Base-by-base conservation (phyloP, 2,113 vertebrate genomes). In the Neodon shergylaensis region DNA sequence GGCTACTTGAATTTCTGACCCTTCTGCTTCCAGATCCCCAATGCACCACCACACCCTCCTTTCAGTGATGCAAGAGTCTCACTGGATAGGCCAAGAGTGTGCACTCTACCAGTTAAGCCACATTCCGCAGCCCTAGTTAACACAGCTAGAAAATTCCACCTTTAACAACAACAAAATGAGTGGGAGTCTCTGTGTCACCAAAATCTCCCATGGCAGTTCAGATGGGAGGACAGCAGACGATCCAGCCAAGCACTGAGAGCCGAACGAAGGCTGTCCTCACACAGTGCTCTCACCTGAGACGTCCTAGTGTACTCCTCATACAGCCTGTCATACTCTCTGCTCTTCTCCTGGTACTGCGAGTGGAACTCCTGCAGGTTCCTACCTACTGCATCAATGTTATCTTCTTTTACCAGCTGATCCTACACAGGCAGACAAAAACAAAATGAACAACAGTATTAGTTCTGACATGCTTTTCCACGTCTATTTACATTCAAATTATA, bases 241-340 rank as follows among this genome's bases (percentile, higher is more conserved):
- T 42, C 83, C 93, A 81, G 13, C 28, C 24, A 82, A 94, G 91
- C 83, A 58, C 2, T 79, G 82, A 82, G 95, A 78, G 92, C 65
- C 49, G 82, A 3, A 68, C 49, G 82, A 3, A 68, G 79, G 61
- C 13, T 74, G 87, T 26, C 24, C 17, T 49, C 81, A 90, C 86
- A 89, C 39, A 87, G 26, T 66, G 66, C 33, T 58, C 98, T 72
- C 95, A 99, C 99, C 99, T 99, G 99, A 39, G 99, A 99, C 49
- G 99, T 99, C 97, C 99, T 99, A 79, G 99, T 99, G 97, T 99
- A 99, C 93, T 99, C 98, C 98, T 99, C 99, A 92, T 99, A 99
- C 7, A 99, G 98, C 93, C 98, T 98, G 96, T 99, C 99, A 28
- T 99, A 99, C 86, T 99, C 99, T 95, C 99, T 99, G 49, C 99